Evolutionary conservation across 2,888 invertebrate genomes (phyloP), one percentile per base, ranked within the genome.

Genomic region (Eurytoma adleriae): DNA sequence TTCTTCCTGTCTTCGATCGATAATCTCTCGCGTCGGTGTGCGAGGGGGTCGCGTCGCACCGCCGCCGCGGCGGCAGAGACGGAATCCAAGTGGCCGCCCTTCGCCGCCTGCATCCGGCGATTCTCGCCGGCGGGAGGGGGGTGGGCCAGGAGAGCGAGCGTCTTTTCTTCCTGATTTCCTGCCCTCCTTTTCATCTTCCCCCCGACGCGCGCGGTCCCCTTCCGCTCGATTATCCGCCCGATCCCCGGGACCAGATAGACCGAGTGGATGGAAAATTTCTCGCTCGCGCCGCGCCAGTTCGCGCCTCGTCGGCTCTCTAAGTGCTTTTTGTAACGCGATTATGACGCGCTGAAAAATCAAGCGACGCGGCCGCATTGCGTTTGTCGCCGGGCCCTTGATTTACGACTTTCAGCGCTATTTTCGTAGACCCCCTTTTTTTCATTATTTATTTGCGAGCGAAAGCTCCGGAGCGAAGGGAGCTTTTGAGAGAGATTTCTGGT

Each of bases 141-240:
- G 40, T 30, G 7, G 40, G 40, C 40, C 1, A 10, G 7, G 1
- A 1, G 40, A 24, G 14, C 12, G 72, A 62, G 69, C 77, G 72
- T 78, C 74, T 75, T 78, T 74, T 72, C 72, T 71, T 64, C 62
- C 56, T 61, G 73, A 74, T 70, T 78, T 67, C 30, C 69, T 13
- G 18, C 40, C 27, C 59, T 62, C 61, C 64, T 71, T 79, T 79
- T 75, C 64, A 54, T 61, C 59, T 40, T 56, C 54, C 62, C 54
- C 24, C 67, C 62, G 54, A 24, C 10, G 48, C 64, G 30, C 48
- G 18, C 30, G 18, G 30, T 40, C 40, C 40, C 52, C 80, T 83
- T 80, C 83, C 71, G 82, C 72, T 75, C 77, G 80, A 82, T 81
- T 82, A 66, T 72, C 77, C 75, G 18, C 18, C 48, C 27, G 74